Percentiles rank a stretch among this genome's conserved stretches.
These are phyloP conservation scores for Erebia palarica DNA, from an alignment of 2,888 invertebrate genomes.

Conservation along the genomic window DNA sequence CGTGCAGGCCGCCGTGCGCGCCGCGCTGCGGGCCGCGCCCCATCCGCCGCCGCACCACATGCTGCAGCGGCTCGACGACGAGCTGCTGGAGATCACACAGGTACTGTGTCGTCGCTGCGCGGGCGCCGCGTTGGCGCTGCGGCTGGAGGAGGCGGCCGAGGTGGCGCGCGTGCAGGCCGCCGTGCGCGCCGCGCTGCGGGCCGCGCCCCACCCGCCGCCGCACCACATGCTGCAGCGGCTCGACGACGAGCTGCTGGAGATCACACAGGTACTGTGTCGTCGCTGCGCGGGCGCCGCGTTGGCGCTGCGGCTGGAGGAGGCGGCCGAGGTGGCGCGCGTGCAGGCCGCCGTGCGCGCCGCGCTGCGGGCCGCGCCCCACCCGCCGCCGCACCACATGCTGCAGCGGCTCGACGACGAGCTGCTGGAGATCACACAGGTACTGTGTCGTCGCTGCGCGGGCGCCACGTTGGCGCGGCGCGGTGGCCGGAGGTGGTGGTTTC, in stretches of 20 bases:
- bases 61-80: too few relatives aligned
- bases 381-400: conserved; percentile 86
- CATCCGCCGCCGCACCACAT: conserved; percentile 86
- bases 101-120: too few relatives aligned
- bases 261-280: conserved; percentile 86
- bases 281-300: conserved; percentile 86
- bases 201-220: conserved; percentile 82
- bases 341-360: conserved; percentile 86
- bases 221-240: conserved; percentile 87
- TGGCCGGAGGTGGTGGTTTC: conserved; percentile 93
- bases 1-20: conserved; percentile 88
- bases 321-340: conserved; percentile 94
- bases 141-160: conserved; percentile 96
- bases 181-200: conserved; percentile 76
- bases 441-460: conserved; percentile 79
- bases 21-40: conserved; percentile 72
- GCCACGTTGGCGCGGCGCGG: conserved; percentile 89
- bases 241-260: conserved; percentile 91
- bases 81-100: too few relatives aligned
- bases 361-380: conserved; percentile 76
- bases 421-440: conserved; percentile 92
- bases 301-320: conserved; percentile 94
- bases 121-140: conserved; percentile 88
- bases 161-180: conserved; percentile 93
- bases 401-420: conserved; percentile 90